These are phyloP conservation scores for Eunapius fragilis DNA, from an alignment of 37 sponge, comb jelly and placozoan species.

Conservation along the genomic window DNA sequence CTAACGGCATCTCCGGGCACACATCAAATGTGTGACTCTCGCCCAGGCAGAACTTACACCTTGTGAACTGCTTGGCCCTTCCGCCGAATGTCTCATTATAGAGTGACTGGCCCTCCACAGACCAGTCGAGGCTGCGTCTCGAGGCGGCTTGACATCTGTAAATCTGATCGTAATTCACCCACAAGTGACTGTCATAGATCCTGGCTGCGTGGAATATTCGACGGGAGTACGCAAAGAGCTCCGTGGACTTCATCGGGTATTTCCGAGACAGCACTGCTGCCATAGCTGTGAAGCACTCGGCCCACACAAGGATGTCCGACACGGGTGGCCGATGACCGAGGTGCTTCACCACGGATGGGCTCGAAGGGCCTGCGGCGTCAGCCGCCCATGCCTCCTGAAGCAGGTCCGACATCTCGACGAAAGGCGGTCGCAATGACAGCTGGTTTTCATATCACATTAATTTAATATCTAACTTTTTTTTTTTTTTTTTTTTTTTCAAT, in stretches of 20 bases:
- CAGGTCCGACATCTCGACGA: neutral
- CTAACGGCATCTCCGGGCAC: neutral
- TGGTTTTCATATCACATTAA: no score
- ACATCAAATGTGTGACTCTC: neutral
- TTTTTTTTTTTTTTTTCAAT: no score
- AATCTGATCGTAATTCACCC: conserved; percentile 31
- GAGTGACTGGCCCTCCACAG: conserved; percentile 3
- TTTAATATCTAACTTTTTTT: no score
- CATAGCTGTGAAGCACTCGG: conserved; percentile 27
- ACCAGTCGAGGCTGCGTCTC: conserved; percentile 36
- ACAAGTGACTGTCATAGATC: neutral
- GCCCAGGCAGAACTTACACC: conserved; percentile 2
- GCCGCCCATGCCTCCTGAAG: no score
- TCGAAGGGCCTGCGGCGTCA: no score
- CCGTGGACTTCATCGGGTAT: conserved; percentile 11
- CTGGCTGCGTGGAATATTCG: neutral
- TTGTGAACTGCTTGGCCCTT: conserved; percentile 3
- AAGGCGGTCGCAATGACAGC: no score
- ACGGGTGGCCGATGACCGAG: conserved; percentile 2
- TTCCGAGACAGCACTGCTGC: conserved; percentile 16
- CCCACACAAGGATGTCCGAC: conserved; percentile 36
- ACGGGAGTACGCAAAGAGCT: conserved; percentile 21
- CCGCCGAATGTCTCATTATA: conserved; percentile 43
- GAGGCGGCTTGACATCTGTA: conserved; percentile 14
- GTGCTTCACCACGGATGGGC: neutral